Evolutionary conservation across 2,113 vertebrate genomes (phyloP).

Genomic region (Pygoscelis antarcticus): DNA sequence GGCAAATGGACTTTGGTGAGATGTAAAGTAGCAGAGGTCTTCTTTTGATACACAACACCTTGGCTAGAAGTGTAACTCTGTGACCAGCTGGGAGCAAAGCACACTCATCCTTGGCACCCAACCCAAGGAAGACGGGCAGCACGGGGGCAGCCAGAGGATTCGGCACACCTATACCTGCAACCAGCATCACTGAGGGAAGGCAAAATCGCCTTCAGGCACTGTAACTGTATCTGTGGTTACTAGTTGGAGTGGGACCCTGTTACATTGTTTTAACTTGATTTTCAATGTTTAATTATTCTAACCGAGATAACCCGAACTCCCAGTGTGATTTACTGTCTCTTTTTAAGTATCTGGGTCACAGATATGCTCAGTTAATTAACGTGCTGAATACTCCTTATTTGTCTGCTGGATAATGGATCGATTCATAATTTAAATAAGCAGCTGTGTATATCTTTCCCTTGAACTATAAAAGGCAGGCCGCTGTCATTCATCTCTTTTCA

Average conservation of each 20-base stretch:
- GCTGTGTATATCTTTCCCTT: constrained; percentile 61
- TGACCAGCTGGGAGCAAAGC: not conserved
- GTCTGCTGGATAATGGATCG: constrained; percentile 68
- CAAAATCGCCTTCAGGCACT: not conserved
- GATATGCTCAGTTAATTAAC: constrained; percentile 72
- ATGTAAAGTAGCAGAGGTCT: no score
- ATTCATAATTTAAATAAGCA: constrained; percentile 71
- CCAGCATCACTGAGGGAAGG: not conserved
- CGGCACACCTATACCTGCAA: no score
- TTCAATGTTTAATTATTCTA: constrained; percentile 18
- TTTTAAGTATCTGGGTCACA: constrained; percentile 72
- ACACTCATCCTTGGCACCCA: no score
- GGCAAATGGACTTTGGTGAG: fast-evolving
- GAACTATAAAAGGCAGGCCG: constrained; percentile 45
- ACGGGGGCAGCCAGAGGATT: not conserved
- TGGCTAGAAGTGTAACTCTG: not conserved
- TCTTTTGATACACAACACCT: not conserved
- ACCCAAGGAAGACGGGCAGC: fast-evolving
- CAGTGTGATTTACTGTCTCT: constrained; percentile 33
- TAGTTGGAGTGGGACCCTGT: not conserved
- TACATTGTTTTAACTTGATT: constrained; percentile 14
- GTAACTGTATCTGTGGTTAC: fast-evolving
- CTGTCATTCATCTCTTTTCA: constrained; percentile 24
- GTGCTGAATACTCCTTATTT: constrained; percentile 50
- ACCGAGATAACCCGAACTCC: constrained; percentile 19